Conservation (phyloP, 2,888 invertebrate genomes). For the Amphimallon solstitiale region DNA sequence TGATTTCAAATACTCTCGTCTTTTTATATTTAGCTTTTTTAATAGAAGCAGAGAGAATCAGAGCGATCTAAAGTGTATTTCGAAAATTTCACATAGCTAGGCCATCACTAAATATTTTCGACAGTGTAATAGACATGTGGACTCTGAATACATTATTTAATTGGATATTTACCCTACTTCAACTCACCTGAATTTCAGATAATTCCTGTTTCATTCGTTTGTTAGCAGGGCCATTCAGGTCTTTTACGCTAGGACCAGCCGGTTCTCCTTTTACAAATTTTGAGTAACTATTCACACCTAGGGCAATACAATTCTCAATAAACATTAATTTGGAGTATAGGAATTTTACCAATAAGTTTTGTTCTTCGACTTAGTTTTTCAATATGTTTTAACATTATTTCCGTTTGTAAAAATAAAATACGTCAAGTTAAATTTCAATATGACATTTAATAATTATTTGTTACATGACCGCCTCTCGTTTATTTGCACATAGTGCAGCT, state of each 20-base stretch:
- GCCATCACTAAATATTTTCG: no score
- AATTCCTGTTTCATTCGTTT: constrained; percentile 24
- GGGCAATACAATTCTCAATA: not conserved
- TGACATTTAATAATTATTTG: constrained; percentile 5
- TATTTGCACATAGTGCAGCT: no score
- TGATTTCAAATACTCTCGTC: no score
- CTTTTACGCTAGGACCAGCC: constrained; percentile 14
- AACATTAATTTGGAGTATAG: not conserved
- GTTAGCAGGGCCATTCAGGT: constrained; percentile 20
- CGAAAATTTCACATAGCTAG: no score
- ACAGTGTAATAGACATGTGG: no score
- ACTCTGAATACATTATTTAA: no score
- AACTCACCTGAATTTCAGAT: constrained; percentile 14
- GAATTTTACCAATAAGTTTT: not conserved
- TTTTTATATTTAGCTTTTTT: no score
- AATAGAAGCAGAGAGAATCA: no score
- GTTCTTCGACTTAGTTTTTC: not conserved
- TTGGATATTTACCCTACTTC: not conserved
- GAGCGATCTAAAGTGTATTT: no score
- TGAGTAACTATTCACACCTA: constrained; percentile 6
- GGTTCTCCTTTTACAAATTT: constrained; percentile 18
- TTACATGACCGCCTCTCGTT: constrained; percentile 15
- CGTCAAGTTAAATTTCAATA: constrained; percentile 6
- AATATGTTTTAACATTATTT: not conserved
- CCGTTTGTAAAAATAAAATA: not conserved